Conservation (phyloP, 2,888 invertebrate genomes). For the Macrosiphum euphorbiae region DNA sequence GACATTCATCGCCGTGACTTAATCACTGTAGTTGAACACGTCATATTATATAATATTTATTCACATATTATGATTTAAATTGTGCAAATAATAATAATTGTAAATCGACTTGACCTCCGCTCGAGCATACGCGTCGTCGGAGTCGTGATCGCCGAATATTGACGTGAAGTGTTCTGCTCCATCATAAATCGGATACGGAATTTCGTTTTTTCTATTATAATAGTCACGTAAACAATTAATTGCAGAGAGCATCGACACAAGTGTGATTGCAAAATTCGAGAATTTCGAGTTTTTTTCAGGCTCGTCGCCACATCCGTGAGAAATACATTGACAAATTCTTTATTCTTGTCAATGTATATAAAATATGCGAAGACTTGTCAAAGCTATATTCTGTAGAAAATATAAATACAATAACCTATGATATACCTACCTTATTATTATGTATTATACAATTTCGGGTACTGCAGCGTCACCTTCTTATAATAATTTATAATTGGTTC, state of each 20-base stretch:
- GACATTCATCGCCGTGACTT: neutral
- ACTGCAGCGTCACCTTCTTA: neutral
- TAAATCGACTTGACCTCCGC: conserved; percentile 19
- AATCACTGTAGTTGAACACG: neutral
- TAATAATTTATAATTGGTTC: neutral
- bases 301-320: neutral
- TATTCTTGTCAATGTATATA: too few species aligned
- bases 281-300: neutral
- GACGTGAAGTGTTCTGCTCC: neutral
- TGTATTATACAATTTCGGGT: neutral
- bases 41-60: neutral
- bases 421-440: neutral
- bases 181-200: neutral
- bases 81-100: conserved; percentile 19
- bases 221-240: neutral
- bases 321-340: neutral
- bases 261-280: neutral
- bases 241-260: neutral
- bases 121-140: neutral
- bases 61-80: neutral
- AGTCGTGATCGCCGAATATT: neutral
- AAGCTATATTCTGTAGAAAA: neutral
- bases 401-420: neutral
- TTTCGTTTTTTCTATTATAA: neutral
- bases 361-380: neutral